Base-by-base conservation (phyloP, 2,888 invertebrate genomes). In the Sarcophaga subvicina region DNA sequence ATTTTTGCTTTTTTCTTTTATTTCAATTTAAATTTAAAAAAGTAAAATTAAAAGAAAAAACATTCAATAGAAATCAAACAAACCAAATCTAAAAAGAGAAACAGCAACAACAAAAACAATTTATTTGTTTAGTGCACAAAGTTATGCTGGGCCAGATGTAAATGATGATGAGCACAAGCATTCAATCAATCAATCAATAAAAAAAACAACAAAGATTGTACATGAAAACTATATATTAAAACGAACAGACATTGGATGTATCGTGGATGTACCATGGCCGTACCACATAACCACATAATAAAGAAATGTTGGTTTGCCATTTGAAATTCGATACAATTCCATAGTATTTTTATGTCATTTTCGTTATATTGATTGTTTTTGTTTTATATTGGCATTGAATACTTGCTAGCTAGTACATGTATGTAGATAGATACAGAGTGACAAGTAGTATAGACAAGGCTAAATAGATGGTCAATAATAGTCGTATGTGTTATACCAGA, bases 71-170 rank as follows among this genome's bases (percentile, higher is more conserved):
- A 63, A 78, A 70, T 63, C 12, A 54, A 70, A 54, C 17, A 54
- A 71, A 67, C 27, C 22, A 64, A 77, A 71, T 78, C 22, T 37
- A 11, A 70, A 82, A 37, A 76, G 14, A 60, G 22, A 69, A 79
- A 60, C 59, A 71, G 6, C 45, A 49, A 78, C 27, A 69, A 45
- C 37, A 70, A 71, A 47, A 49, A 22, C 45, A 66, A 49, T 80
- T 60, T 71, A 76, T 76, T 80, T 80, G 66, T 80, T 79, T 80
- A 66, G 25, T 67, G 49, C 37, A 67, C 60, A 76, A 67, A 83
- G 17, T 80, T 79, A 83, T 83, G 82, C 82, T 83, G 86, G 86
- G 71, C 79, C 86, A 86, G 83, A 76, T 86, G 86, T 72, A 83
- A 64, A 75, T 67, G n/a, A 78, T 60, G 66, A 60, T 54, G 14